phyloP scores from a whole-genome alignment of 2,113 vertebrate species.

The Dipodomys spectabilis region DNA sequence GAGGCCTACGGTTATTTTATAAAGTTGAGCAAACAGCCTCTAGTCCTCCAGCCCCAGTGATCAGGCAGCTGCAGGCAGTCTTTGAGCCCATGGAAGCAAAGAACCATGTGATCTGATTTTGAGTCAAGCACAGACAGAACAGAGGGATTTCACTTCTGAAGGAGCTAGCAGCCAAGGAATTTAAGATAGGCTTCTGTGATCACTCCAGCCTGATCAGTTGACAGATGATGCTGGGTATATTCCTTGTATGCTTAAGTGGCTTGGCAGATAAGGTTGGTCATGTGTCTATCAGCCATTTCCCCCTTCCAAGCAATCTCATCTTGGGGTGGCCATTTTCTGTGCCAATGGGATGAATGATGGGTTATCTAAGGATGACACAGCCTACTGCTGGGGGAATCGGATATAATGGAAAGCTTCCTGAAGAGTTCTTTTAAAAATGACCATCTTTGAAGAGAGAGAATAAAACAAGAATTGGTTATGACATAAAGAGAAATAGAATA shows the following conservation, averaged over 20 bases:
- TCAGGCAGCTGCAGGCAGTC: conserved; percentile 11
- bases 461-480: conserved; percentile 4
- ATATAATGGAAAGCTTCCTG: neutral
- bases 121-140: conserved; percentile 17
- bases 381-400: neutral
- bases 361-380: neutral
- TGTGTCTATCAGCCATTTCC: neutral
- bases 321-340: neutral
- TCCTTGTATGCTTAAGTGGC: neutral
- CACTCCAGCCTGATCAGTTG: neutral
- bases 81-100: conserved; percentile 50
- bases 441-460: conserved; percentile 22
- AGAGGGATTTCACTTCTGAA: conserved; percentile 38
- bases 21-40: conserved; percentile 23
- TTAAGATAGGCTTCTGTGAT: neutral
- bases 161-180: conserved; percentile 49
- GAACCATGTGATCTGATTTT: conserved; percentile 56
- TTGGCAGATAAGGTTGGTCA: neutral
- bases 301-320: conserved; percentile 1
- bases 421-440: neutral
- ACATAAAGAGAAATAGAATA: neutral
- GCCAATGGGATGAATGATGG: neutral
- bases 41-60: neutral
- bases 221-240: neutral
- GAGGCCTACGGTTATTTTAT: neutral